Evolutionary conservation across 2,888 invertebrate genomes (phyloP).

Genomic region (Tuta absoluta): DNA sequence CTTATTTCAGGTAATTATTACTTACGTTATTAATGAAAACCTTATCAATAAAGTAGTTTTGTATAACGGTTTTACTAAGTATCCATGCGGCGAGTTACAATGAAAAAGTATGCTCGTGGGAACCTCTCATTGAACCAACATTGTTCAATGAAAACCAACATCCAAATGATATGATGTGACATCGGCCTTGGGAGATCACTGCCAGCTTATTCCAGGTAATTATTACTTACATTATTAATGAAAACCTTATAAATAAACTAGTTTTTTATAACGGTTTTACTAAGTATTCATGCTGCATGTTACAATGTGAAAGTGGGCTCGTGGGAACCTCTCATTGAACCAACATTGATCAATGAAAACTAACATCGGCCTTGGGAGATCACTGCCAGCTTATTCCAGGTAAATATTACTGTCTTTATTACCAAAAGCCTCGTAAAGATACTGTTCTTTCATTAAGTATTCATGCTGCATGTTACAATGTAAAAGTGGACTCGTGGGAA

Average conservation of each 20-base stretch:
- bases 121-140: conserved; percentile 90
- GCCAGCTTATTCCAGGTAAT: conserved; percentile 82
- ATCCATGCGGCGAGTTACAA: conserved; percentile 83
- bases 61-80: conserved; percentile 33
- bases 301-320: conserved; percentile 85
- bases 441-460: too few species aligned
- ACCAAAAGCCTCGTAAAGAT: too few species aligned
- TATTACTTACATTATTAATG: too few species aligned
- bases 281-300: conserved; percentile 72
- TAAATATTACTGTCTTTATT: too few species aligned
- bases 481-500: too few species aligned
- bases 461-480: too few species aligned
- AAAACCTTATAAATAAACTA: too few species aligned
- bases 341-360: conserved; percentile 84
- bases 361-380: conserved; percentile 87
- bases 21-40: background rate
- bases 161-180: too few species aligned
- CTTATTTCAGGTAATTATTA: conserved; percentile 75
- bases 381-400: conserved; percentile 83
- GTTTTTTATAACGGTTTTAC: background rate
- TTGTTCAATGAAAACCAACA: conserved; percentile 84
- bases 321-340: conserved; percentile 94
- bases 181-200: conserved; percentile 87
- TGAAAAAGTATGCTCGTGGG: conserved; percentile 87
- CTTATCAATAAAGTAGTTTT: too few species aligned